Conservation (phyloP, 2,113 vertebrate species). For the Hippocampus abdominalis region DNA sequence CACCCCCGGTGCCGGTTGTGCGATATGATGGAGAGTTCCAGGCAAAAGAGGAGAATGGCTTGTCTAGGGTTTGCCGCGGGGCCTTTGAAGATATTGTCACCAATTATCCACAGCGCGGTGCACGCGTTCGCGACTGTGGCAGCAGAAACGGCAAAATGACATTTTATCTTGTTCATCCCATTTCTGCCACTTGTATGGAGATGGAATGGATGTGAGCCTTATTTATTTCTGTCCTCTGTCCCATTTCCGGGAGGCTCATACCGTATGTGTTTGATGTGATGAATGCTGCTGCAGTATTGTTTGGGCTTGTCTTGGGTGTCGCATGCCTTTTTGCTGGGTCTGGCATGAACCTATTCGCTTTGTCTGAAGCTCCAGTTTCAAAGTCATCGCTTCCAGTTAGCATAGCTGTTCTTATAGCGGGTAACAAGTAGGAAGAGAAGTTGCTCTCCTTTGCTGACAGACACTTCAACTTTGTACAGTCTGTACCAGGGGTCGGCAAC, state of each 20-base stretch:
- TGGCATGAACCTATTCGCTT: background rate
- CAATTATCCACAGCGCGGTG: conserved; percentile 52
- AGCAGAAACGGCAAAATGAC: conserved; percentile 26
- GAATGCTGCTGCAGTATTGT: conserved; percentile 2
- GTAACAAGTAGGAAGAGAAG: no score
- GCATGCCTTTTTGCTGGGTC: background rate
- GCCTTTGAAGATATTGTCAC: conserved; percentile 39
- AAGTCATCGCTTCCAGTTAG: background rate
- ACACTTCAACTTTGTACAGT: background rate
- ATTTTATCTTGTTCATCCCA: conserved; percentile 29
- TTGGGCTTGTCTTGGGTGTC: background rate
- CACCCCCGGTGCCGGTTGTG: conserved; percentile 37
- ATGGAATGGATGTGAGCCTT: conserved; percentile 17
- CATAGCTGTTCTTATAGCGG: background rate
- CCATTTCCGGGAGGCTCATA: background rate
- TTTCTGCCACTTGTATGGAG: conserved; percentile 10
- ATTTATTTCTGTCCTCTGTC: conserved; percentile 21
- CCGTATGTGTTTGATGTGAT: conserved; percentile 2
- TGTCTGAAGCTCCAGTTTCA: background rate
- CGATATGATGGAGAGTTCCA: conserved; percentile 36
- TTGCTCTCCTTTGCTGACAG: background rate
- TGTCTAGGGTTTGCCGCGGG: conserved; percentile 13
- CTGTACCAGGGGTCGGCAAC: no score
- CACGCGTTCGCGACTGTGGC: conserved; percentile 19
- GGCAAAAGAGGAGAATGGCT: background rate